Conservation (phyloP, 2,113 vertebrate genomes). For the Actenoides lindsayi region DNA sequence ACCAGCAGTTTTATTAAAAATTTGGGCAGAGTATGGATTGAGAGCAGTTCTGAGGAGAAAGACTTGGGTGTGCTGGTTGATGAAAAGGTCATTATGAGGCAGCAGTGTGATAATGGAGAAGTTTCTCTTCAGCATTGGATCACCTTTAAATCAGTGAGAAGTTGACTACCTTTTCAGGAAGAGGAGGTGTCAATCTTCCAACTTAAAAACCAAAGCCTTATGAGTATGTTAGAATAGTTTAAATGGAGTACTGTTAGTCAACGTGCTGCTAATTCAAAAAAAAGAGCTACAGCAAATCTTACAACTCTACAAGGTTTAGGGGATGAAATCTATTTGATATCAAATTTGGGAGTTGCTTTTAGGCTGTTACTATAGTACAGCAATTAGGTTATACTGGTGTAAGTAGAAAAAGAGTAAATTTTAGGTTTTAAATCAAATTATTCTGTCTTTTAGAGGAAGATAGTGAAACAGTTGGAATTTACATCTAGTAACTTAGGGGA, state of each 20-base stretch:
- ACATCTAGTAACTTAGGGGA: neutral
- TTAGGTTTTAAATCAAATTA: neutral
- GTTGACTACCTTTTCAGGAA: neutral
- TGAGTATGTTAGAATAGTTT: neutral
- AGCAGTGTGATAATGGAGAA: neutral
- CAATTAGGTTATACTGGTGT: neutral
- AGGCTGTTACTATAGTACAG: neutral
- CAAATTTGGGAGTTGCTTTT: neutral
- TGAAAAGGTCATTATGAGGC: no score
- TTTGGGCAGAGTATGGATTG: no score
- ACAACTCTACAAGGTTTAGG: neutral
- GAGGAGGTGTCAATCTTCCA: neutral
- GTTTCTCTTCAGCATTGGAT: neutral
- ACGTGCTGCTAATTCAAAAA: neutral
- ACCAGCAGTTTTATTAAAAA: neutral
- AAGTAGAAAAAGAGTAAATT: neutral
- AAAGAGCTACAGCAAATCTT: neutral
- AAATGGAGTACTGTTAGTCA: neutral
- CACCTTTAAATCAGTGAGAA: neutral
- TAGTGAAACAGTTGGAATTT: neutral
- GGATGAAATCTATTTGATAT: neutral
- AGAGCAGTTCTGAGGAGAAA: no score
- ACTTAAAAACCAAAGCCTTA: neutral
- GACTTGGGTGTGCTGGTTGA: no score
- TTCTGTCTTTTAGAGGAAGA: neutral